Evolutionary conservation across 2,797 vertebrate genomes (phyloP), one percentile per base, ranked within the genome.

Genomic region (Tinamus major): DNA sequence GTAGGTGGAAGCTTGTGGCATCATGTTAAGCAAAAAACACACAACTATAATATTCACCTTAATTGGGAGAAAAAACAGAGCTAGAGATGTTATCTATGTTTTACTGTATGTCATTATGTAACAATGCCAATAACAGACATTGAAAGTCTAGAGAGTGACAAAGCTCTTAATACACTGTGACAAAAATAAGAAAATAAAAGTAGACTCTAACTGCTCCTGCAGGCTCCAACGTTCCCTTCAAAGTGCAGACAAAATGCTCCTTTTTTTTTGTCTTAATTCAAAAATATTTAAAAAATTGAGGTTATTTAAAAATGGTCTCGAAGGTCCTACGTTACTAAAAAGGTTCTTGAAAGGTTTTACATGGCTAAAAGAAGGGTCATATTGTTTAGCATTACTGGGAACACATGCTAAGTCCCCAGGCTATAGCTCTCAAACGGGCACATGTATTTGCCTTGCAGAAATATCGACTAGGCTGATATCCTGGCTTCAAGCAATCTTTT

Each of bases 51-150:
- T 75, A 93, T 93, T 68, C 59, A 92, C 91, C 41, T 6, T 83
- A 41, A 67, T 55, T 18, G n/a, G 13, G 35, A 51, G 37, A 48
- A 87, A 79, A 92, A 78, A 72, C 82, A 49, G 61, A 42, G 17
- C 59, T 70, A 58, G 48, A 68, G 91, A 44, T 55, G 53, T 83
- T 92, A 88, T 87, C 76, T 82, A 78, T n/a, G 41, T 78, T 80
- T 91, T 85, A 76, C 84, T 70, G 61, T 62, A 29, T 53, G 69
- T 71, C 89, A 91, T 74, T 56, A 82, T 62, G 65, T 44, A 91
- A 92, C 9, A 91, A 64, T 70, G 92, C 87, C 87, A 87, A 41
- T 70, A 85, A 77, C 42, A 92, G 65, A 48, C 65, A 78, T 71
- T 94, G 44, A 16, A 55, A 31, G 72, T 29, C 53, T 59, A 74